phyloP scores from a whole-genome alignment of 2,113 vertebrate species.

The Agapornis roseicollis region DNA sequence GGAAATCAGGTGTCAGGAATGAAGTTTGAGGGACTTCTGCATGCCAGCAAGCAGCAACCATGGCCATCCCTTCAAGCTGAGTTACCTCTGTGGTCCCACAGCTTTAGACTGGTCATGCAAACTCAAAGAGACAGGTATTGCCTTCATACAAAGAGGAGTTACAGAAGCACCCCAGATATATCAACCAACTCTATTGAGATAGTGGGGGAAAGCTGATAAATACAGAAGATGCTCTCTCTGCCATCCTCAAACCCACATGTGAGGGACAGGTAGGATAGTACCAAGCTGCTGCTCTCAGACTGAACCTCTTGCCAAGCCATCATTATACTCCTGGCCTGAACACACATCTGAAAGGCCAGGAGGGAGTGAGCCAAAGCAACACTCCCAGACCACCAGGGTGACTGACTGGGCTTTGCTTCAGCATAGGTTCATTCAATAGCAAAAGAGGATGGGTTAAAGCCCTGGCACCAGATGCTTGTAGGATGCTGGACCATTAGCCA shows the following conservation, averaged over 20 bases:
- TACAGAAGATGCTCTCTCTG: background rate
- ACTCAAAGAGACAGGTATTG: background rate
- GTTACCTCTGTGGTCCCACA: background rate
- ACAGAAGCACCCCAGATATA: background rate
- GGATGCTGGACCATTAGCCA: background rate
- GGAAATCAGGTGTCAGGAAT: background rate
- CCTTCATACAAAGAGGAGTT: background rate
- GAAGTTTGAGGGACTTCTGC: background rate
- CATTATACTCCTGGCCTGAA: background rate
- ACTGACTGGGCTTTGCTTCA: background rate
- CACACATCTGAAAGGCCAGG: background rate
- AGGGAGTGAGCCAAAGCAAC: background rate
- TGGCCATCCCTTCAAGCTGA: background rate
- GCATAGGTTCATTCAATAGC: background rate
- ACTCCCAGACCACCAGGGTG: background rate
- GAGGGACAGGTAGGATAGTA: background rate
- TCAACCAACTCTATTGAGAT: accelerated
- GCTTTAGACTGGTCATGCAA: background rate
- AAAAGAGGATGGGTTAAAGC: background rate
- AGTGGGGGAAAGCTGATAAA: background rate
- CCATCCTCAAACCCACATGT: accelerated
- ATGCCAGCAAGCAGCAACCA: background rate
- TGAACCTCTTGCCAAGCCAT: background rate
- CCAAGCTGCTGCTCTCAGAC: background rate
- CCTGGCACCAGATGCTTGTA: background rate